These are phyloP conservation scores for Athene cunicularia DNA, from an alignment of 2,113 vertebrate species.

Conservation along the genomic window DNA sequence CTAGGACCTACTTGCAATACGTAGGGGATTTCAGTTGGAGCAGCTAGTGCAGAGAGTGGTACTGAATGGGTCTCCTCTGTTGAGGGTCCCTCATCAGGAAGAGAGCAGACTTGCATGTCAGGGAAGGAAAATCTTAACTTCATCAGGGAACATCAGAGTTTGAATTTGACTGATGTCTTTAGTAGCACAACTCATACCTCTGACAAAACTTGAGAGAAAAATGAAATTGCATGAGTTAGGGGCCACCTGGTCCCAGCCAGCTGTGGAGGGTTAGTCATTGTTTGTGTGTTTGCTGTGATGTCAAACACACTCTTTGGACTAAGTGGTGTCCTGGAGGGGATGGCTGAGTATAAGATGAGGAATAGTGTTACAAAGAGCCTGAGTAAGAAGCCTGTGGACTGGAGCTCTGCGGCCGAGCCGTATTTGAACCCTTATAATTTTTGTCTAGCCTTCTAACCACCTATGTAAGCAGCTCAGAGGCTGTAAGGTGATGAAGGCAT, in stretches of 20 bases:
- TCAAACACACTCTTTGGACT: neutral
- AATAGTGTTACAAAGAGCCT: neutral
- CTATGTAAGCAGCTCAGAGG: neutral
- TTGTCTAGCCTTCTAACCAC: neutral
- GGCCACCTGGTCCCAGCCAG: neutral
- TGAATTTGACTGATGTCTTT: neutral
- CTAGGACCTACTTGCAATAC: accelerated
- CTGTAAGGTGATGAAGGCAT: neutral
- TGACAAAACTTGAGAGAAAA: neutral
- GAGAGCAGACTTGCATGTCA: neutral
- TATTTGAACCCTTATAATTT: neutral
- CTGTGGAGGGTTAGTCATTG: accelerated
- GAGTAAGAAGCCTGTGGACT: neutral
- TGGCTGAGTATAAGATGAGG: neutral
- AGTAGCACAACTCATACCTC: neutral
- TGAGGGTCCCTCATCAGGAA: neutral
- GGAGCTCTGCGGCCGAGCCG: neutral
- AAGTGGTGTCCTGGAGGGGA: neutral
- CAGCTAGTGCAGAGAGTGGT: neutral
- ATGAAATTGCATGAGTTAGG: accelerated
- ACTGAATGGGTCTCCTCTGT: neutral
- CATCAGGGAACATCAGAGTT: neutral
- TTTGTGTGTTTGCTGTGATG: neutral
- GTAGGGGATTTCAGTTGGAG: accelerated
- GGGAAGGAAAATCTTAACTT: neutral